Percentiles rank a stretch among this genome's conserved stretches.
Evolutionary conservation across 92 coral and sea anemone species (phyloP).

Genomic region (Epizoanthus stellaris): DNA sequence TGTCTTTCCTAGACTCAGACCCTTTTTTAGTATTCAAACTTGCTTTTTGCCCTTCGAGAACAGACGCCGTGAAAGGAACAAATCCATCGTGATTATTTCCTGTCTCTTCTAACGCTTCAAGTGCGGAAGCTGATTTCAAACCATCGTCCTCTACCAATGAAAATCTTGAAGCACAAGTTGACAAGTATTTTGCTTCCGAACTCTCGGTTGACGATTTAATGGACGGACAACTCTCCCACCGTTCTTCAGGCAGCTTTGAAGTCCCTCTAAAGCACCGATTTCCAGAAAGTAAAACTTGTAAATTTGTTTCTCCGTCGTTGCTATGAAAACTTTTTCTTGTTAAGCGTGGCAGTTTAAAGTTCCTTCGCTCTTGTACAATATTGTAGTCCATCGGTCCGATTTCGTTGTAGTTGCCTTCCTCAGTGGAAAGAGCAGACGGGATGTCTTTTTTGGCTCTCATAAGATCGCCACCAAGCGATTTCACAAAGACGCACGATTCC

Average conservation of each 20-base stretch:
- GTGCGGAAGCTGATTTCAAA: neutral
- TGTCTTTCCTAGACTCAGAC: neutral
- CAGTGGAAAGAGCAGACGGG: neutral
- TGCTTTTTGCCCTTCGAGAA: slow-evolving; percentile 14
- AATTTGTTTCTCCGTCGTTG: neutral
- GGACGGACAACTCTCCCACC: neutral
- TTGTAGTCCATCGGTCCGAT: neutral
- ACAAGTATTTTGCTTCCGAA: neutral
- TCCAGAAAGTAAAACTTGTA: slow-evolving; percentile 10
- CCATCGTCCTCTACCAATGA: neutral
- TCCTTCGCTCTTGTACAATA: neutral
- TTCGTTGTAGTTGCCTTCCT: neutral
- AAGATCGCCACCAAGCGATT: neutral
- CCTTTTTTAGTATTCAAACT: neutral
- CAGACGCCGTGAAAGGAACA: neutral
- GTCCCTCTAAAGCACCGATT: slow-evolving; percentile 12
- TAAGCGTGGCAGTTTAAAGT: neutral
- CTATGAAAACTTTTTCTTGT: neutral
- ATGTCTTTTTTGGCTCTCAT: neutral
- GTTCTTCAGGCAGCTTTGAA: neutral
- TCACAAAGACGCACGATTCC: slow-evolving; percentile 32
- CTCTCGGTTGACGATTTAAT: neutral
- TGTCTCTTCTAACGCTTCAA: slow-evolving; percentile 1
- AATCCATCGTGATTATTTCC: neutral
- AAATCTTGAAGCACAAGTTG: neutral